A percentile compares a stretch with the other conserved stretches of the same genome.
Evolutionary conservation across 2,888 invertebrate genomes (phyloP).

Genomic region (Chrysomela aeneicollis): DNA sequence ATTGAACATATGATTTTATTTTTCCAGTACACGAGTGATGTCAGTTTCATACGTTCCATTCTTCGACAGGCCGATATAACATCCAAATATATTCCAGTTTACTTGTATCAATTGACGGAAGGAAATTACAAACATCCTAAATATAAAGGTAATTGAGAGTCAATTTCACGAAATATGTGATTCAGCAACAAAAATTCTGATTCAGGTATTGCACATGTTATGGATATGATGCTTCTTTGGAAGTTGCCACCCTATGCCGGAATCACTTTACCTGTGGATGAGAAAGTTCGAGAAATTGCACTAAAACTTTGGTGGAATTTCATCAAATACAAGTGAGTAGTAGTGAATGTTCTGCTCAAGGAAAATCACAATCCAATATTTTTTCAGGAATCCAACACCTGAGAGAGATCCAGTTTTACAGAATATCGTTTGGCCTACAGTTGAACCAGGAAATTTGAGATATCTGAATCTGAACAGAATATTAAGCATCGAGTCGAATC

Average conservation of each 20-base stretch:
- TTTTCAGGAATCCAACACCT: slow-evolving; percentile 25
- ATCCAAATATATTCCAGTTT: slow-evolving; percentile 21
- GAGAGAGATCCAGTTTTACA: slow-evolving; percentile 10
- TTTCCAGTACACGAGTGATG: slow-evolving; percentile 23
- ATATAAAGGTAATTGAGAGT: not conserved
- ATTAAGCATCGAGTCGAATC: slow-evolving; percentile 8
- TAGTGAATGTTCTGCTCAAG: not conserved
- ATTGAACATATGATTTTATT: not conserved
- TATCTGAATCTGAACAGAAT: slow-evolving; percentile 21
- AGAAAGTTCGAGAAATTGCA: slow-evolving; percentile 1
- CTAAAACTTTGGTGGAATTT: too few relatives aligned
- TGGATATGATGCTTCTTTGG: slow-evolving; percentile 15
- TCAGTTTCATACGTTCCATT: not conserved
- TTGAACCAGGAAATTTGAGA: slow-evolving; percentile 1
- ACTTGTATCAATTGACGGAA: slow-evolving; percentile 24
- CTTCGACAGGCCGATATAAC: slow-evolving; percentile 20
- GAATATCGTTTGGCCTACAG: slow-evolving; percentile 18
- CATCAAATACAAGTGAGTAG: too few relatives aligned
- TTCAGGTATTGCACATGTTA: too few relatives aligned
- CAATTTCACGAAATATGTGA: too few relatives aligned
- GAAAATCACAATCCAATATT: not conserved
- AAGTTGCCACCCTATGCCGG: not conserved
- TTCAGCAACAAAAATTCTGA: too few relatives aligned
- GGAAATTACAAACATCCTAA: not conserved
- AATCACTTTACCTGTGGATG: too few relatives aligned